Evolutionary conservation across 2,888 invertebrate genomes (phyloP).

Genomic region (Parochlus steinenii): DNA sequence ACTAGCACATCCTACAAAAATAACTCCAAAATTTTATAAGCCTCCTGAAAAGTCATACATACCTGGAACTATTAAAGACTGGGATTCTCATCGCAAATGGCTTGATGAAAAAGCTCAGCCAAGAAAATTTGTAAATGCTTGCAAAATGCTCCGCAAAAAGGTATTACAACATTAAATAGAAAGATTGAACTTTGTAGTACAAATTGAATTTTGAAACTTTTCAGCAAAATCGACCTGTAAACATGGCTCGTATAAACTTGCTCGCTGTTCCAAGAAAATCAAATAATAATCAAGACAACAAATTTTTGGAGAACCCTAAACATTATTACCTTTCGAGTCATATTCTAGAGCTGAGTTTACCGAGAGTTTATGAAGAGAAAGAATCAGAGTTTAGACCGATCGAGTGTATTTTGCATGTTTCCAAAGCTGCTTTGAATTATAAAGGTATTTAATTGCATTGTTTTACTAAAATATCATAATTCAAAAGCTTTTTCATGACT

Average conservation of each 20-base stretch:
- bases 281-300: too few species aligned
- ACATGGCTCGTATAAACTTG: too few species aligned
- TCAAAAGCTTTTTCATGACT: not conserved
- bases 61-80: slow-evolving; percentile 3
- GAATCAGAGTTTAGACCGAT: not conserved
- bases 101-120: too few species aligned
- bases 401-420: not conserved
- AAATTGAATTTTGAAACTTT: too few species aligned
- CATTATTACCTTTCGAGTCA: not conserved
- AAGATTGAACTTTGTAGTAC: too few species aligned
- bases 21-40: slow-evolving; percentile 7
- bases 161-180: too few species aligned
- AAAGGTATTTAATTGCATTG: not conserved
- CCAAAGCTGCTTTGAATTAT: slow-evolving; percentile 3
- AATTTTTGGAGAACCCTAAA: not conserved
- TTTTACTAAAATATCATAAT: not conserved
- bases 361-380: not conserved
- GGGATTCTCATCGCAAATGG: slow-evolving; percentile 7
- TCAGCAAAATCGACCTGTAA: too few species aligned
- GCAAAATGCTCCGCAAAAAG: too few species aligned
- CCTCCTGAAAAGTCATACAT: not conserved
- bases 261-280: too few species aligned
- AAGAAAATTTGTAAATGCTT: too few species aligned
- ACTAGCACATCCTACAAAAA: not conserved
- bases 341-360: too few species aligned